These are phyloP conservation scores for Diploptera punctata DNA, from an alignment of 2,888 invertebrate genomes.

Conservation along the genomic window DNA sequence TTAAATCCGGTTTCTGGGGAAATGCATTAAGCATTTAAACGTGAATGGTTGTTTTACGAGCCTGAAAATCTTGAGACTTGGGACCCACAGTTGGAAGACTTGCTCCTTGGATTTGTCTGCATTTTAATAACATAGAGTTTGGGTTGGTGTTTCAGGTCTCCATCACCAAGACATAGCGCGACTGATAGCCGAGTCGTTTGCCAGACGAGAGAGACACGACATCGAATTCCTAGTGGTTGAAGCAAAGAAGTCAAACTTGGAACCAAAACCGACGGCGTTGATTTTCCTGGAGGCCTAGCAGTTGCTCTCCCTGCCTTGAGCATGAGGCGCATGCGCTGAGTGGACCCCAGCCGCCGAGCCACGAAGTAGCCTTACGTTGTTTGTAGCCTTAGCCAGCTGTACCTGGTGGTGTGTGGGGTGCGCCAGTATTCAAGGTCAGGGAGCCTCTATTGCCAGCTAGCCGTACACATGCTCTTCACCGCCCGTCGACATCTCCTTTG, in stretches of 20 bases:
- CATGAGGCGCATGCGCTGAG: constrained; percentile 48
- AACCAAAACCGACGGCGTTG: constrained; percentile 89
- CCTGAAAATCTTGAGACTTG: no score
- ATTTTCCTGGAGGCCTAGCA: constrained; percentile 94
- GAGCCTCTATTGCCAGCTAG: no score
- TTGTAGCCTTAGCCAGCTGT: constrained; percentile 19
- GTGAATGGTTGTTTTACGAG: no score
- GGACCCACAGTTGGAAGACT: no score
- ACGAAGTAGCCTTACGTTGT: constrained; percentile 24
- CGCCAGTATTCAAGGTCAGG: background rate
- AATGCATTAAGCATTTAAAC: no score
- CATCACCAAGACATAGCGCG: constrained; percentile 91
- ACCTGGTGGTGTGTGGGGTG: constrained; percentile 7
- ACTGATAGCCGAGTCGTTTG: constrained; percentile 92
- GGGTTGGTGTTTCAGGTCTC: constrained; percentile 63
- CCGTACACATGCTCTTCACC: no score
- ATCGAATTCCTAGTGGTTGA: constrained; percentile 94
- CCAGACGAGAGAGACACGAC: constrained; percentile 83
- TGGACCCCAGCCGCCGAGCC: background rate
- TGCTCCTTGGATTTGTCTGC: no score
- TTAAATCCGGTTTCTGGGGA: no score
- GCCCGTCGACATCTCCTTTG: no score
- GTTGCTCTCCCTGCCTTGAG: constrained; percentile 55
- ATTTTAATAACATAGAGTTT: no score
- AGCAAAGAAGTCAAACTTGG: constrained; percentile 90